Conservation (phyloP, 2,888 invertebrate genomes). For the Cerastis leucographa region DNA sequence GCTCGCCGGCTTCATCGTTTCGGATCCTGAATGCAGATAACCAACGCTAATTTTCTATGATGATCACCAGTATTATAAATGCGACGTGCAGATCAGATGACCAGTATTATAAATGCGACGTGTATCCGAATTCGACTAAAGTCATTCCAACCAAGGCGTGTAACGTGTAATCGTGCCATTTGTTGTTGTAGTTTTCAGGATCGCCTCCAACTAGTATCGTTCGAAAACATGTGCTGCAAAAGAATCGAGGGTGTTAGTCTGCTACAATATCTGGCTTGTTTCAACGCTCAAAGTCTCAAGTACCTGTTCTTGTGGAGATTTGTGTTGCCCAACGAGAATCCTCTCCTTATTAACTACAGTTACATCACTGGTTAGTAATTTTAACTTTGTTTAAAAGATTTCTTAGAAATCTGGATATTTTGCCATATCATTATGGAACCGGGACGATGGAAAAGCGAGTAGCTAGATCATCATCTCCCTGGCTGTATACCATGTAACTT, state of each 20-base stretch:
- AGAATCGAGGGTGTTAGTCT: slow-evolving; percentile 83
- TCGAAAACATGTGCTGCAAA: slow-evolving; percentile 83
- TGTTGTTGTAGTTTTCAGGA: slow-evolving; percentile 79
- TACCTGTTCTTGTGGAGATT: slow-evolving; percentile 87
- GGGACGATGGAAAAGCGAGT: not conserved
- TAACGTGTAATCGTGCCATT: not conserved
- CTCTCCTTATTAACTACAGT: slow-evolving; percentile 83
- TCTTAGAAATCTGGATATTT: not conserved
- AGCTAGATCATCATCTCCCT: not conserved
- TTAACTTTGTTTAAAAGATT: not conserved
- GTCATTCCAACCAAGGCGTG: not conserved
- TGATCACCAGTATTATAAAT: not conserved
- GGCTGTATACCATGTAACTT: not conserved
- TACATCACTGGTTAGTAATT: slow-evolving; percentile 80
- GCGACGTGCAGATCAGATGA: not conserved
- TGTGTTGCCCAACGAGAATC: slow-evolving; percentile 84
- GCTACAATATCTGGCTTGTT: slow-evolving; percentile 83
- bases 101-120: not conserved
- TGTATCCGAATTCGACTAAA: not conserved
- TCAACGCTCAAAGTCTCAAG: slow-evolving; percentile 81
- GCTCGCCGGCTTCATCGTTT: not conserved
- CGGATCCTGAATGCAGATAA: not conserved
- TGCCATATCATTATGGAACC: not conserved
- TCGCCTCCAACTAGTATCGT: slow-evolving; percentile 81
- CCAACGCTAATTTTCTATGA: too few relatives aligned